phyloP scores from a whole-genome alignment of 2,113 vertebrate species.

The Cheirogaleus medius region DNA sequence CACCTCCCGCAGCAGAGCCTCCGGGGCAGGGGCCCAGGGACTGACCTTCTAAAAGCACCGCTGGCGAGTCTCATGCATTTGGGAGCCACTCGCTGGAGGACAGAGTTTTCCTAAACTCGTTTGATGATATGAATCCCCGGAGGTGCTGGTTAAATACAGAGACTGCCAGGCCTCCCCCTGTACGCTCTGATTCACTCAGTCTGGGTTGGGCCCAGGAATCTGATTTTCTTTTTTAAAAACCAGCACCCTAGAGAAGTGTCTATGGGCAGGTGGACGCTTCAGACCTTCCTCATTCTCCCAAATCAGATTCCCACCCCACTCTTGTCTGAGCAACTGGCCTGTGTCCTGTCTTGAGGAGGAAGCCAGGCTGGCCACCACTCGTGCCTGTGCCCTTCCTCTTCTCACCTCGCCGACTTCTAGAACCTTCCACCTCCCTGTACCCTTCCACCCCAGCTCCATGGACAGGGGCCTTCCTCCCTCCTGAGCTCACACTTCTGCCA shows the following conservation, averaged over 20 bases:
- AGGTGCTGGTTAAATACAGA: not conserved
- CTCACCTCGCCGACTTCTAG: not conserved
- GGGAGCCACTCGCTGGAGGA: not conserved
- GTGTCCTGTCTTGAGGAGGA: not conserved
- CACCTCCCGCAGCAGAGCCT: not conserved
- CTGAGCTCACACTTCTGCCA: not conserved
- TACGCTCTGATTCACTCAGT: not conserved
- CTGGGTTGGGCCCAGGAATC: not conserved
- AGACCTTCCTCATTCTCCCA: not conserved
- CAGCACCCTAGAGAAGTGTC: not conserved
- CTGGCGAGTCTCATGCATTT: not conserved
- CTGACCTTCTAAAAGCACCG: not conserved
- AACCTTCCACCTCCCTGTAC: not conserved
- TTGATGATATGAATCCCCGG: not conserved
- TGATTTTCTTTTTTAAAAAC: not conserved
- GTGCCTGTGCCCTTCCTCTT: not conserved
- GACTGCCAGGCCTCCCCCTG: not conserved
- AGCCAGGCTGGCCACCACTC: not conserved
- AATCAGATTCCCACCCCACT: not conserved
- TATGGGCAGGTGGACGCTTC: not conserved
- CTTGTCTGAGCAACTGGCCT: not conserved
- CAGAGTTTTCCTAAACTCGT: not conserved
- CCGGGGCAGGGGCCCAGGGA: not conserved
- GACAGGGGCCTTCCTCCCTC: not conserved
- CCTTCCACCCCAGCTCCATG: accelerated